These are phyloP conservation scores for Micrasema minimum DNA, from an alignment of 1,140 invertebrate genomes.

Conservation along the genomic window DNA sequence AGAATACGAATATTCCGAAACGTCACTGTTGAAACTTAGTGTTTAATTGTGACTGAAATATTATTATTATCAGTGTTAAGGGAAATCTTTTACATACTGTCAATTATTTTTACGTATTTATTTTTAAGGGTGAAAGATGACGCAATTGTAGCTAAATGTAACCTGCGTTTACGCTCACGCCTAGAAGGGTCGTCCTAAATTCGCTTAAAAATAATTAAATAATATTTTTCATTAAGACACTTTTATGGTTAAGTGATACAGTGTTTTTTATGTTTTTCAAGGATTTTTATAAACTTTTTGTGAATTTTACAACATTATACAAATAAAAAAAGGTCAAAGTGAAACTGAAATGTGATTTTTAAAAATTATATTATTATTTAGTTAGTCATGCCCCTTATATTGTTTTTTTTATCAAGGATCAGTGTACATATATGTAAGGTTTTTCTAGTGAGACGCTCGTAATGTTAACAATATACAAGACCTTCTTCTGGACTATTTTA, in stretches of 20 bases:
- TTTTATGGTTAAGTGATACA: slow-evolving; percentile 29
- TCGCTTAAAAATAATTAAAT: slow-evolving; percentile 22
- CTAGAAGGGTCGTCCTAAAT: slow-evolving; percentile 2
- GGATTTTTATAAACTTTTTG: slow-evolving; percentile 37
- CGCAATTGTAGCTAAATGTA: background rate
- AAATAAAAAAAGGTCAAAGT: slow-evolving; percentile 18
- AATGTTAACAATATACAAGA: no score
- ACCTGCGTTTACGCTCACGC: slow-evolving; percentile 1
- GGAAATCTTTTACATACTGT: slow-evolving; percentile 36
- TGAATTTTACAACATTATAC: slow-evolving; percentile 16
- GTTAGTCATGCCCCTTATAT: slow-evolving; percentile 20
- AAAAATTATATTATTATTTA: slow-evolving; percentile 21
- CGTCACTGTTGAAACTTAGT: slow-evolving; percentile 10
- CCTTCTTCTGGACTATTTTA: background rate
- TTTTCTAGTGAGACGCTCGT: no score
- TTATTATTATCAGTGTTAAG: slow-evolving; percentile 15
- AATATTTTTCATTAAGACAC: background rate
- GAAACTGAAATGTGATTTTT: slow-evolving; percentile 31
- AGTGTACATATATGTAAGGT: background rate
- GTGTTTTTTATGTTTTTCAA: slow-evolving; percentile 15
- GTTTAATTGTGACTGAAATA: slow-evolving; percentile 28
- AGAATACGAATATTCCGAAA: background rate
- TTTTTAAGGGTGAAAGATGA: slow-evolving; percentile 33
- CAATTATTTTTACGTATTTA: slow-evolving; percentile 49
- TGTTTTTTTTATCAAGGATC: background rate